Conservation (phyloP, 2,888 invertebrate species). For the Trissonchulus sp. region DNA sequence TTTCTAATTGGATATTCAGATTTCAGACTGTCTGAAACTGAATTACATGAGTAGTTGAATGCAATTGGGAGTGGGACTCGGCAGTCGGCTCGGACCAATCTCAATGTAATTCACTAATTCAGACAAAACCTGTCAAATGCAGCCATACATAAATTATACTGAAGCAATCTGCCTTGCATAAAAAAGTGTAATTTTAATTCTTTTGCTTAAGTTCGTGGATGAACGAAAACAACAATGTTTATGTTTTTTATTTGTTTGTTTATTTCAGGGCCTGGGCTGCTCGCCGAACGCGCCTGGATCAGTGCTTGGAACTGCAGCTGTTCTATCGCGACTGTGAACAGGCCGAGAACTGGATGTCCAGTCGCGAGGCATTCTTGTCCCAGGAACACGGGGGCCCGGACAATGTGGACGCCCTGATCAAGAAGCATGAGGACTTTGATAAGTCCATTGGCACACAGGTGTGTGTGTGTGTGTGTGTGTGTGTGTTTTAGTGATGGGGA, state of each 20-base stretch:
- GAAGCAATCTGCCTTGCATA: no score
- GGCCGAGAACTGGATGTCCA: conserved; percentile 99
- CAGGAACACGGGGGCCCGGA: conserved; percentile 62
- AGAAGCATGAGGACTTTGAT: conserved; percentile 99
- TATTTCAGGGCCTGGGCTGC: conserved; percentile 80
- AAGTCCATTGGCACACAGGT: conserved; percentile 85
- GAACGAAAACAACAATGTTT: no score
- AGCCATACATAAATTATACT: no score
- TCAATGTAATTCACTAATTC: no score
- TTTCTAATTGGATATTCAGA: no score
- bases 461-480: background rate
- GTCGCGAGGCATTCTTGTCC: conserved; percentile 85
- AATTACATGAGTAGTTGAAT: no score
- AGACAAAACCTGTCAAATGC: no score
- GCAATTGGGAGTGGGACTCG: no score
- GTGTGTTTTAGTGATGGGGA: background rate
- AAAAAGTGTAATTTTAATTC: no score
- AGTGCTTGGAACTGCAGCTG: conserved; percentile 92
- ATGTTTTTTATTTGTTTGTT: background rate
- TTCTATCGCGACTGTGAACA: conserved; percentile 97
- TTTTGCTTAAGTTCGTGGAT: no score
- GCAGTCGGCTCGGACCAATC: no score
- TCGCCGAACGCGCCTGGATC: conserved; percentile 88
- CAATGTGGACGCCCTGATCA: conserved; percentile 96
- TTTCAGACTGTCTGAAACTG: no score